Evolutionary conservation across 2,113 vertebrate species (phyloP).

Genomic region (Sphyrna mokarran): DNA sequence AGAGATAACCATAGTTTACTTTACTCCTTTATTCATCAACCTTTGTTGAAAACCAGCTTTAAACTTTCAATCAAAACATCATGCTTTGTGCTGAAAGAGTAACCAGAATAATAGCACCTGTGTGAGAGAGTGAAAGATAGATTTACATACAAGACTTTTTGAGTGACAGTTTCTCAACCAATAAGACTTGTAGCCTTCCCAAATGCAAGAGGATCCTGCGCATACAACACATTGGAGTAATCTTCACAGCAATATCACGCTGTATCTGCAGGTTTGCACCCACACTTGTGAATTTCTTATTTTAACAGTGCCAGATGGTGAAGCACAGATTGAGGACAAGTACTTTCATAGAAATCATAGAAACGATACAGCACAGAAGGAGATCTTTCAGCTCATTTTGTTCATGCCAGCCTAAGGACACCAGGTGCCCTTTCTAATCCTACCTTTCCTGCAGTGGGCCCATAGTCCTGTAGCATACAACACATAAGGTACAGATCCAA

Average conservation of each 20-base stretch:
- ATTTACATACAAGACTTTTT: not conserved
- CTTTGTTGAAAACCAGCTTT: slow-evolving; percentile 13
- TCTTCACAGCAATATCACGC: not conserved
- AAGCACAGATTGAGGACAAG: not conserved
- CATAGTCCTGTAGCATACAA: too few species aligned
- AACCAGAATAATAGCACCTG: slow-evolving; percentile 3
- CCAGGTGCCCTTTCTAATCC: too few species aligned
- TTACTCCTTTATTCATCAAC: slow-evolving; percentile 28
- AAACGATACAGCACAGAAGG: too few species aligned
- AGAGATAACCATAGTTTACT: not conserved
- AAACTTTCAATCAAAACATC: slow-evolving; percentile 3
- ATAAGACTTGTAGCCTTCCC: not conserved
- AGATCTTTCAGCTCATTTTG: too few species aligned
- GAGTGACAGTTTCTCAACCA: not conserved
- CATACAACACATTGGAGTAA: not conserved
- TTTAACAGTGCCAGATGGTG: not conserved
- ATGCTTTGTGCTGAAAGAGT: not conserved
- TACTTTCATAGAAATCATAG: not conserved
- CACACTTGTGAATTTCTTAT: not conserved
- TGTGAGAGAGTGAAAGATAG: not conserved
- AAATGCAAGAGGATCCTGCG: not conserved
- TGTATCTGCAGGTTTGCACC: not conserved
- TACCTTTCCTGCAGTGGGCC: too few species aligned
- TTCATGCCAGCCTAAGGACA: too few species aligned
- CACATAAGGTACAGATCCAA: too few species aligned